These are phyloP conservation scores for Sinocyclocheilus anophthalmus DNA, from an alignment of 2,113 vertebrate species.

Conservation along the genomic window DNA sequence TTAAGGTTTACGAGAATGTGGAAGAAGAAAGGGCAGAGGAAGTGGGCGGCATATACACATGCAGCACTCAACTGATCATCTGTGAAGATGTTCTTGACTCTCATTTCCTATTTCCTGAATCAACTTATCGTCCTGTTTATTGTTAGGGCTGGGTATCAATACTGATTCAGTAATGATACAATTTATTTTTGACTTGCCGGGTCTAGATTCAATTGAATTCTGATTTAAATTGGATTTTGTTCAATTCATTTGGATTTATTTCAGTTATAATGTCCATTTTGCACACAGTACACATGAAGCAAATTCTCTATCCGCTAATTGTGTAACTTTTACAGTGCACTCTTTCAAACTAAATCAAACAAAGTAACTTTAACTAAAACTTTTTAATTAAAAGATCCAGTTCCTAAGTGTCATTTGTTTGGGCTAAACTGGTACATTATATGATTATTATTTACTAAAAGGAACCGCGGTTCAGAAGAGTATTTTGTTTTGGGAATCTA, in stretches of 20 bases:
- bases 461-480: too few species aligned
- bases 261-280: neutral
- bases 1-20: constrained; percentile 27
- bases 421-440: neutral
- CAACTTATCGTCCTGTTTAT: neutral
- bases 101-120: neutral
- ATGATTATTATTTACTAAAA: neutral
- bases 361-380: neutral
- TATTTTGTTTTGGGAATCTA: too few species aligned
- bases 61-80: neutral
- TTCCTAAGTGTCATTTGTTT: neutral
- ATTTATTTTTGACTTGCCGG: neutral
- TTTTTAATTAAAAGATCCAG: too few species aligned
- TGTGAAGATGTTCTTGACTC: neutral
- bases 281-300: neutral
- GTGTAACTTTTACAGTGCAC: neutral
- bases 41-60: neutral
- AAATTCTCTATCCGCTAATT: neutral
- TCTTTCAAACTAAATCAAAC: neutral
- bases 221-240: neutral
- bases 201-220: neutral
- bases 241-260: neutral
- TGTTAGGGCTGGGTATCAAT: neutral
- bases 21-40: neutral
- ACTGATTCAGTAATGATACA: neutral